These are phyloP conservation scores for Bombus sibiricus DNA, from an alignment of 1,140 invertebrate genomes.

Conservation along the genomic window DNA sequence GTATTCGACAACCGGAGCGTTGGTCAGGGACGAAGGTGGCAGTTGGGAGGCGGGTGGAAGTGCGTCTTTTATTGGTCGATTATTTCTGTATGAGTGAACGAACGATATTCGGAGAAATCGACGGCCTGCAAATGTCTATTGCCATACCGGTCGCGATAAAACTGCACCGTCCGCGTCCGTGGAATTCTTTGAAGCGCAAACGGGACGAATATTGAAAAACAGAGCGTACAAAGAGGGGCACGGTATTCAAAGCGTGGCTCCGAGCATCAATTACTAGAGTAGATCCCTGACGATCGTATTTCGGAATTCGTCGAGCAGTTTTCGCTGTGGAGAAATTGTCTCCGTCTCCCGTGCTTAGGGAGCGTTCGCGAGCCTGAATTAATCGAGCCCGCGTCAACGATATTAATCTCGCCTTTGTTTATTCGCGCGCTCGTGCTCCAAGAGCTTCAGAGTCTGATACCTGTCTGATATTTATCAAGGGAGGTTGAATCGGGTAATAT, in stretches of 20 bases:
- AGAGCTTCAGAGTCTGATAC: neutral
- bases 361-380: neutral
- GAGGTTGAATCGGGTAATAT: neutral
- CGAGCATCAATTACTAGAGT: constrained; percentile 21
- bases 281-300: neutral
- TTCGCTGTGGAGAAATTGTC: neutral
- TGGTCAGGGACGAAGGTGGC: neutral
- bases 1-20: neutral
- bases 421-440: neutral
- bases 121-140: neutral
- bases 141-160: neutral
- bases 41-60: neutral
- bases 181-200: constrained; percentile 2
- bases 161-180: neutral
- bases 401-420: constrained; percentile 20
- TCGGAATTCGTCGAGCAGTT: neutral
- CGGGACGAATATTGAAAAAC: constrained; percentile 27
- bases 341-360: neutral
- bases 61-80: constrained; percentile 48
- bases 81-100: constrained; percentile 27
- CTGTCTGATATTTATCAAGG: constrained; percentile 2
- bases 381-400: constrained; percentile 2
- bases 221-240: constrained; percentile 3
- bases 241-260: constrained; percentile 16
- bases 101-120: constrained; percentile 8